Percentiles rank a stretch among this genome's conserved stretches.
phyloP scores from a whole-genome alignment of 2,113 vertebrate genomes.

The Microcebus lehilahytsara region DNA sequence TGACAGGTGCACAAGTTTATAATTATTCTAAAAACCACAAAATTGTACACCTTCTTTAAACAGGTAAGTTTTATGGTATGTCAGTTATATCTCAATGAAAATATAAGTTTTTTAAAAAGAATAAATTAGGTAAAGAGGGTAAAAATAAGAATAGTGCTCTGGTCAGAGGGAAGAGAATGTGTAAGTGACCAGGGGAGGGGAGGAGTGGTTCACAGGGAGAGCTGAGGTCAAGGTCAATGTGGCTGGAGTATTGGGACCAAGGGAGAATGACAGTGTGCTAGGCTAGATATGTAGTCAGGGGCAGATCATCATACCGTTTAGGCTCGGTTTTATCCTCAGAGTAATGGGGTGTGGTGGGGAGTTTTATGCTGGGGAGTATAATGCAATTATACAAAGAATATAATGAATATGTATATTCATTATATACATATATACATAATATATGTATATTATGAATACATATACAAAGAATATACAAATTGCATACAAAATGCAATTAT shows the following conservation, averaged over 20 bases:
- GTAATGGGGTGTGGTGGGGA: neutral
- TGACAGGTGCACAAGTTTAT: neutral
- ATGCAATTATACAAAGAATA: neutral
- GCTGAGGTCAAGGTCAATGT: neutral
- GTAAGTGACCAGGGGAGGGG: neutral
- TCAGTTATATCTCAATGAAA: neutral
- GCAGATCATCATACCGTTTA: neutral
- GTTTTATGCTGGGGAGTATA: neutral
- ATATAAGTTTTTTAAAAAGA: neutral
- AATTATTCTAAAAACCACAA: neutral
- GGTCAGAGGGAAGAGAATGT: neutral
- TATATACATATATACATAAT: too few relatives aligned
- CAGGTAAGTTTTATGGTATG: neutral
- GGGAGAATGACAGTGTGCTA: rapidly evolving
- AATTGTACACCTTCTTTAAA: neutral
- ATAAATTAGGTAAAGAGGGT: neutral
- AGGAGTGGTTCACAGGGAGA: neutral
- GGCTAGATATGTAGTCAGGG: neutral
- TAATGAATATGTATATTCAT: too few relatives aligned
- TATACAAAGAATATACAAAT: too few relatives aligned
- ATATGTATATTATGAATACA: too few relatives aligned
- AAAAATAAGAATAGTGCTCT: neutral
- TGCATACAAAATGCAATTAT: too few relatives aligned
- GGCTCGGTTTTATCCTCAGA: neutral
- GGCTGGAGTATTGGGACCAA: neutral